Evolutionary conservation across 2,888 invertebrate species (phyloP).

Genomic region (Allygus modestus): DNA sequence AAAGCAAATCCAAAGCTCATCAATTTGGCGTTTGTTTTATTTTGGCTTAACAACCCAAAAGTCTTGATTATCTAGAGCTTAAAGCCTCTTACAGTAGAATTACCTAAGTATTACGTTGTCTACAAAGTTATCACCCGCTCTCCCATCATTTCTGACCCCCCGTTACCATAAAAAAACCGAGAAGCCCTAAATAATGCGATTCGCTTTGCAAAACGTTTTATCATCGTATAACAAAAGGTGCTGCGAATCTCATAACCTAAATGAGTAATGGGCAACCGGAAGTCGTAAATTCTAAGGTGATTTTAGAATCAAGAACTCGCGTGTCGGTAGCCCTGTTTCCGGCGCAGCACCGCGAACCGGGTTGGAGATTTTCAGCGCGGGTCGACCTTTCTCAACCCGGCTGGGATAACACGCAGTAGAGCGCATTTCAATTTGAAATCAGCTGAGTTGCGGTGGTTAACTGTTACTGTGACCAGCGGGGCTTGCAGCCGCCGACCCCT

Average conservation of each 20-base stretch:
- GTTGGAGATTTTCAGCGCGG: conserved; percentile 22
- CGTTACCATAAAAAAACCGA: too few species aligned
- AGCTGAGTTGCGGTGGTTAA: background rate
- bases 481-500: conserved; percentile 36
- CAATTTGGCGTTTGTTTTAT: too few species aligned
- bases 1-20: too few species aligned
- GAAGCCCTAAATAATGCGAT: background rate
- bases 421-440: conserved; percentile 54
- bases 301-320: conserved; percentile 50
- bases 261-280: conserved; percentile 48
- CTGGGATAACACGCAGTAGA: conserved; percentile 42
- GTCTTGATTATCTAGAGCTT: too few species aligned
- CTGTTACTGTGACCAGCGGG: conserved; percentile 36
- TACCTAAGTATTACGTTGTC: too few species aligned
- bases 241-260: conserved; percentile 33
- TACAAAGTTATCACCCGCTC: too few species aligned
- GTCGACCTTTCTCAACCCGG: conserved; percentile 48
- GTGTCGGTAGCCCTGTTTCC: conserved; percentile 26
- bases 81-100: too few species aligned
- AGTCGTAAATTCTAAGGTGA: conserved; percentile 53
- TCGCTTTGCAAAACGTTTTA: conserved; percentile 20
- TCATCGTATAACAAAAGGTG: conserved; percentile 4
- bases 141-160: too few species aligned
- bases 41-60: too few species aligned
- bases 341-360: conserved; percentile 26